Evolutionary conservation across 1,140 invertebrate species (phyloP), one percentile per base, ranked within the genome.

Genomic region (Diachasmimorpha longicaudata): DNA sequence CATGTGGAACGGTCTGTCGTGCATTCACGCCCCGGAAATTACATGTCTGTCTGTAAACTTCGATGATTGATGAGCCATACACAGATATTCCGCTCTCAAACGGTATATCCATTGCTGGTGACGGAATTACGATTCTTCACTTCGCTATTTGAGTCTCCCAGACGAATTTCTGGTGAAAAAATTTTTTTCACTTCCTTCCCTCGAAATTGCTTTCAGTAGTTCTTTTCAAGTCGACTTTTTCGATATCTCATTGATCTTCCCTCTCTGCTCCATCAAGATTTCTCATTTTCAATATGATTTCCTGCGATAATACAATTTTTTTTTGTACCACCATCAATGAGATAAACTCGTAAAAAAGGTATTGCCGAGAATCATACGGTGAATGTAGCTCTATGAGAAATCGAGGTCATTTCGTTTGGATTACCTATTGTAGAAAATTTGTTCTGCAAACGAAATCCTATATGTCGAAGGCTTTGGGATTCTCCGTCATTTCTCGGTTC

Each of bases 41-140:
- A 88, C 86, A 82, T 88, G 86, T 87, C 86, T 81, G 85, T 86
- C 82, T 86, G 83, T 87, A 88, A 87, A 88, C 85, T 88, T 79
- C 70, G 81, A 85, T 87, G 86, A 87, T 87, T 86, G 85, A 87
- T 87, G 86, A 86, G 84, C 79, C 78, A 72, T 36, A 23, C 55
- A n/a, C n/a, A n/a, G n/a, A 48, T 77, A 36, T 66, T 52, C 13
- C 67, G 5, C 16, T 14, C 42, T 21, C n/a, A 70, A 70, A 67
- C 37, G 39, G 73, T 66, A 21, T 52, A 36, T 48, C 19, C 39
- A 67, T 31, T 31, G 14, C 42, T 52, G 8, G 46, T 19, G n/a
- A 39, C 52, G n/a, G 19, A 16, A 46, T 72, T 63, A 44, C 48
- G 6, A 66, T 67, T 63, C 42, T 48, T 48, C 55, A 63, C 69